Evolutionary conservation across 92 coral and sea anemone species (phyloP).

Genomic region (Actinostola sp.): DNA sequence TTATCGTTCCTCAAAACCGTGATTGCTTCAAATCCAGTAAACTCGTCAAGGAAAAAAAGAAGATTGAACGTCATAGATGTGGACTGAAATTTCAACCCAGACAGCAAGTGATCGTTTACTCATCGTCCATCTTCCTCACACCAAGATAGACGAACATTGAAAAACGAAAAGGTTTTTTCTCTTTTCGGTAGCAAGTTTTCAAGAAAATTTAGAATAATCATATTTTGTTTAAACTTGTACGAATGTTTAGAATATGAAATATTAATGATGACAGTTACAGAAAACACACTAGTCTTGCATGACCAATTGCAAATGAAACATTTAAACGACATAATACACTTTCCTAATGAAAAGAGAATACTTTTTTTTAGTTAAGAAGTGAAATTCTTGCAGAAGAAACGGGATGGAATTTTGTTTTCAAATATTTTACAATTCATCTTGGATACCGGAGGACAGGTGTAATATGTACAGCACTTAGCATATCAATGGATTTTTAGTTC

Average conservation of each 20-base stretch:
- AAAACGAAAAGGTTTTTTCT: not conserved
- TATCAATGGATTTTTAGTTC: not conserved
- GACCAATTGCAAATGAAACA: too few relatives aligned
- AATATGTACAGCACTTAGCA: slow-evolving; percentile 1
- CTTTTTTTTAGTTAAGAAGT: too few relatives aligned
- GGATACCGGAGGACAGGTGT: not conserved
- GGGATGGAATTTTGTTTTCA: not conserved
- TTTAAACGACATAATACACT: too few relatives aligned
- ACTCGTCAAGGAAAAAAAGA: slow-evolving; percentile 45
- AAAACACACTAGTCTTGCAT: too few relatives aligned
- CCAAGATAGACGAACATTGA: slow-evolving; percentile 11
- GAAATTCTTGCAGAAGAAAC: not conserved
- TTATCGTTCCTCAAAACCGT: slow-evolving; percentile 62
- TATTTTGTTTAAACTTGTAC: too few relatives aligned
- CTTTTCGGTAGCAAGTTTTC: too few relatives aligned
- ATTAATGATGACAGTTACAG: too few relatives aligned
- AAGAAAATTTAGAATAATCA: too few relatives aligned
- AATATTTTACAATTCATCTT: too few relatives aligned
- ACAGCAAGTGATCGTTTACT: slow-evolving; percentile 41
- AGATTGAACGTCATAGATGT: slow-evolving; percentile 44
- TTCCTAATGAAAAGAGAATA: too few relatives aligned
- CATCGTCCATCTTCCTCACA: slow-evolving; percentile 51
- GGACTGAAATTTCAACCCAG: slow-evolving; percentile 59
- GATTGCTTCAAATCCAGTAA: slow-evolving; percentile 51
- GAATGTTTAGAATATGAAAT: too few relatives aligned